Evolutionary conservation across 1,140 invertebrate species (phyloP).

Genomic region (Bombyx mori): ASM3026992v2 NC_085133.1:3007501-3008000

Average conservation of each 20-base stretch:
- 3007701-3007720: slow-evolving; percentile 19
- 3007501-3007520: slow-evolving; percentile 53
- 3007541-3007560: slow-evolving; percentile 68
- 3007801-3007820: slow-evolving; percentile 6
- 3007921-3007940: too few relatives aligned
- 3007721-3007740: slow-evolving; percentile 26
- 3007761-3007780: slow-evolving; percentile 16
- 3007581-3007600: slow-evolving; percentile 10
- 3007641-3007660: slow-evolving; percentile 5
- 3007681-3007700: slow-evolving; percentile 12
- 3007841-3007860: neutral
- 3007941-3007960: too few relatives aligned
- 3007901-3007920: too few relatives aligned
- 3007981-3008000: too few relatives aligned
- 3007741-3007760: slow-evolving; percentile 27
- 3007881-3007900: too few relatives aligned
- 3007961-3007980: too few relatives aligned
- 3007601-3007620: slow-evolving; percentile 21
- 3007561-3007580: slow-evolving; percentile 63
- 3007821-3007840: slow-evolving; percentile 2
- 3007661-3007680: slow-evolving; percentile 52
- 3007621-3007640: slow-evolving; percentile 59
- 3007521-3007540: slow-evolving; percentile 59
- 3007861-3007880: too few relatives aligned
- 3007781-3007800: slow-evolving; percentile 9